phyloP scores from a whole-genome alignment of 2,888 invertebrate species.

The Synergus japonicus region DNA sequence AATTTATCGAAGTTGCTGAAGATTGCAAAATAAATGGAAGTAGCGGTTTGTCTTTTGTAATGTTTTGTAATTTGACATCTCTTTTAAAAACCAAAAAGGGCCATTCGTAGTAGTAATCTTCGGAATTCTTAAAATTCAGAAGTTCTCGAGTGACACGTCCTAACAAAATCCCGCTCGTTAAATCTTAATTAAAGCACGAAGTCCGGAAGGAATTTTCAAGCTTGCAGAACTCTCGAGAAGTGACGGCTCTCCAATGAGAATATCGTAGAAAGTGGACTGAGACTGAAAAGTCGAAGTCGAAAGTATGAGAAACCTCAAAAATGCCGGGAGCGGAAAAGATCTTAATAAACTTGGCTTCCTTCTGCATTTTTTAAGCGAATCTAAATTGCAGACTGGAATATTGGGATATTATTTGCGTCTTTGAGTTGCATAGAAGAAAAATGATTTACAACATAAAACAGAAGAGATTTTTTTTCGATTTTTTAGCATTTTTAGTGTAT shows the following conservation, averaged over 20 bases:
- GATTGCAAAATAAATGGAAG: not conserved
- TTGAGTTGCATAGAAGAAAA: not conserved
- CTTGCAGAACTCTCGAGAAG: not conserved
- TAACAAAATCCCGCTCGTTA: not conserved
- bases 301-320: conserved; percentile 1
- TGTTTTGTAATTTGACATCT: not conserved
- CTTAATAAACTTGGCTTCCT: not conserved
- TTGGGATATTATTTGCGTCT: not conserved
- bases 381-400: not conserved
- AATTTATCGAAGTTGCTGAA: not conserved
- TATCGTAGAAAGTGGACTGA: not conserved
- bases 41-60: not conserved
- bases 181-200: conserved; percentile 14
- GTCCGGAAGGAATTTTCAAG: not conserved
- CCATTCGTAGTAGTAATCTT: not conserved
- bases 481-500: too few species aligned
- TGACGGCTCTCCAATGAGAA: not conserved
- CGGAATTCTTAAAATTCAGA: not conserved
- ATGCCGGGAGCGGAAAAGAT: not conserved
- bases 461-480: too few species aligned
- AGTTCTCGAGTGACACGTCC: not conserved
- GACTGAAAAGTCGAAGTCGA: not conserved
- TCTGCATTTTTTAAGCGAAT: not conserved
- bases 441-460: not conserved
- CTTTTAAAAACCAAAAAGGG: not conserved